phyloP scores from a whole-genome alignment of 2,888 invertebrate genomes.

The Neoascia interrupta region DNA sequence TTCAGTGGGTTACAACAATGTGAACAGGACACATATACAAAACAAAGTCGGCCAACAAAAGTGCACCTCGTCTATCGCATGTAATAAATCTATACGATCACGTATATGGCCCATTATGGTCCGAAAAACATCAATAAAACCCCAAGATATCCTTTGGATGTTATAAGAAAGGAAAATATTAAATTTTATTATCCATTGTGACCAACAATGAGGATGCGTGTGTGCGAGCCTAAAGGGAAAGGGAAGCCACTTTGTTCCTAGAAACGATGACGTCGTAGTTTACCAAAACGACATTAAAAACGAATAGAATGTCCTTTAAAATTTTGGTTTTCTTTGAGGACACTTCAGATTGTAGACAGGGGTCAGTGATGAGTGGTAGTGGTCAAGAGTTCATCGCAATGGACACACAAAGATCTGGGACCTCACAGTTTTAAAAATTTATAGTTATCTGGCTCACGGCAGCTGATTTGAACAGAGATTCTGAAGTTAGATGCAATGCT shows the following conservation, averaged over 20 bases:
- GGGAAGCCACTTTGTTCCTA: conserved; percentile 4
- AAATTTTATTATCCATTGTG: conserved; percentile 54
- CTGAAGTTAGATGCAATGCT: too few relatives aligned
- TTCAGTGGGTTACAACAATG: too few relatives aligned
- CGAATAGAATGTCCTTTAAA: not conserved
- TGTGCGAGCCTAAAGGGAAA: conserved; percentile 16
- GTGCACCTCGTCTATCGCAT: conserved; percentile 38
- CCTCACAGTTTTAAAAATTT: too few relatives aligned
- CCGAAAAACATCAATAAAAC: conserved; percentile 51
- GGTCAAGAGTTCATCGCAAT: too few relatives aligned
- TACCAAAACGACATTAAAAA: conserved; percentile 11
- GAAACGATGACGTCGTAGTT: conserved; percentile 22
- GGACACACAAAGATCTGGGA: too few relatives aligned
- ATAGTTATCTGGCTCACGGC: too few relatives aligned
- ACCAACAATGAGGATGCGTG: conserved; percentile 41
- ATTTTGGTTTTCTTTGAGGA: too few relatives aligned
- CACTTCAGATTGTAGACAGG: not conserved
- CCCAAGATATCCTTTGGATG: conserved; percentile 42
- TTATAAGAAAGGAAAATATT: conserved; percentile 34
- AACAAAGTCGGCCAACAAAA: conserved; percentile 14
- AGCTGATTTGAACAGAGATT: too few relatives aligned
- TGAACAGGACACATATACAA: too few relatives aligned
- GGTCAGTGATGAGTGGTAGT: too few relatives aligned
- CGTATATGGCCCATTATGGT: conserved; percentile 50
- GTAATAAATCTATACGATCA: conserved; percentile 61